These are phyloP conservation scores for Platysternon megacephalum DNA, from an alignment of 2,113 vertebrate genomes.

Conservation along the genomic window DNA sequence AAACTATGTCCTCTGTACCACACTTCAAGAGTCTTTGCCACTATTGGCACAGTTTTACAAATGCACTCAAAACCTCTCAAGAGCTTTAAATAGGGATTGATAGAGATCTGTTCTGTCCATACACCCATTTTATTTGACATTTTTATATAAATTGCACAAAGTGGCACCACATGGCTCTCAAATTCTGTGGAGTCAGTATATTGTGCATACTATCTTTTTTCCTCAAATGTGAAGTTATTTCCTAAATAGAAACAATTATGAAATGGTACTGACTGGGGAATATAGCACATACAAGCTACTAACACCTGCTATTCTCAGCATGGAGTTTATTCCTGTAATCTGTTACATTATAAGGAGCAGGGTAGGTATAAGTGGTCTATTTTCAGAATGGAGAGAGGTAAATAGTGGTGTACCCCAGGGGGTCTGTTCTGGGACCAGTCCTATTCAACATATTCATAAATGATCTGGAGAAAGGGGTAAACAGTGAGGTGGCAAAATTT, in stretches of 20 bases:
- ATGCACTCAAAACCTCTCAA: not conserved
- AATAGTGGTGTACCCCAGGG: no score
- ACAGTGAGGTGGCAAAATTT: no score
- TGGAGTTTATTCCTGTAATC: constrained; percentile 48
- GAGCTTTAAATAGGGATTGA: not conserved
- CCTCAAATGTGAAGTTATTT: constrained; percentile 49
- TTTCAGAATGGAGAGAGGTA: no score
- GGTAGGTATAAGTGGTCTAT: no score
- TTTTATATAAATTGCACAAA: constrained; percentile 60
- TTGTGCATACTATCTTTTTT: constrained; percentile 2
- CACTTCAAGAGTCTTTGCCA: not conserved
- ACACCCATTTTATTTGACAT: constrained; percentile 5
- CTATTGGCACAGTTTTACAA: constrained; percentile 16
- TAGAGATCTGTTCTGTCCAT: not conserved
- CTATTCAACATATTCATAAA: no score
- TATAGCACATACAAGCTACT: not conserved
- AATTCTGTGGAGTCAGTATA: constrained; percentile 24
- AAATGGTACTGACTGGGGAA: constrained; percentile 26
- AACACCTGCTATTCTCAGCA: constrained; percentile 27
- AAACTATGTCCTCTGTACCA: not conserved
- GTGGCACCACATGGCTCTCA: constrained; percentile 8
- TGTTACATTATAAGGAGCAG: constrained; percentile 49
- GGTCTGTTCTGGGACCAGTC: no score
- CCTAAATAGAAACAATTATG: constrained; percentile 45
- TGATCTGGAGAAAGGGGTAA: no score